Conservation (phyloP, 2,797 vertebrate genomes). For the Cuniculus paca region DNA sequence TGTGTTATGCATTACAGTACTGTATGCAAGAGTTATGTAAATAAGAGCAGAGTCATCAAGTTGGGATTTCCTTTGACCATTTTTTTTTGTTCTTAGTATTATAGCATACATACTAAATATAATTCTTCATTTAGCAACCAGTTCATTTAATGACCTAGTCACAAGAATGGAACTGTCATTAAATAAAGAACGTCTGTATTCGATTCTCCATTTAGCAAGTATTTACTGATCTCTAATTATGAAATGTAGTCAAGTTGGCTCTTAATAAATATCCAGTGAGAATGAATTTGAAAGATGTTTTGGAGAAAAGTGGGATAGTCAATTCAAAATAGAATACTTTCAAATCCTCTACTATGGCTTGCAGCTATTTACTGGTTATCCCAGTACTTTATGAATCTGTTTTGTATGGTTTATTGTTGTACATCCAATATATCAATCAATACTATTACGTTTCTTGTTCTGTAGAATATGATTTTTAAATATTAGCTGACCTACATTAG, state of each 20-base stretch:
- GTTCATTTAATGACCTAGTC: not conserved
- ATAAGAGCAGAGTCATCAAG: not conserved
- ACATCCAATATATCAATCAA: not conserved
- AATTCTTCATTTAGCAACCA: not conserved
- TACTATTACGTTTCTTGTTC: not conserved
- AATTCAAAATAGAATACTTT: not conserved
- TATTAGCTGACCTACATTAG: not conserved
- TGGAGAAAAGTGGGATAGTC: not conserved
- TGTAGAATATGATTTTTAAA: constrained; percentile 27
- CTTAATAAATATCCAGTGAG: not conserved
- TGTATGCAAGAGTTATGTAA: not conserved
- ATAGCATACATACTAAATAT: not conserved
- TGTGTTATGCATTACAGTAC: too few species aligned
- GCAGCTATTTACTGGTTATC: not conserved
- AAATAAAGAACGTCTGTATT: not conserved
- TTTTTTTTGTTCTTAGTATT: not conserved
- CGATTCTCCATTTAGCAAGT: constrained; percentile 18
- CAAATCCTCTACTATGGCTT: not conserved
- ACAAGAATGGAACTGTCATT: not conserved
- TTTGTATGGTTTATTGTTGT: not conserved
- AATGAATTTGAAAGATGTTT: constrained; percentile 39
- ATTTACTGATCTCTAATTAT: constrained; percentile 53
- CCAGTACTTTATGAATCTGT: not conserved
- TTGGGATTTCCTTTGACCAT: not conserved
- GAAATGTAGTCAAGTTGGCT: not conserved